These are phyloP conservation scores for Drosophila azteca DNA, from an alignment of 1,140 invertebrate genomes.

Conservation along the genomic window DNA sequence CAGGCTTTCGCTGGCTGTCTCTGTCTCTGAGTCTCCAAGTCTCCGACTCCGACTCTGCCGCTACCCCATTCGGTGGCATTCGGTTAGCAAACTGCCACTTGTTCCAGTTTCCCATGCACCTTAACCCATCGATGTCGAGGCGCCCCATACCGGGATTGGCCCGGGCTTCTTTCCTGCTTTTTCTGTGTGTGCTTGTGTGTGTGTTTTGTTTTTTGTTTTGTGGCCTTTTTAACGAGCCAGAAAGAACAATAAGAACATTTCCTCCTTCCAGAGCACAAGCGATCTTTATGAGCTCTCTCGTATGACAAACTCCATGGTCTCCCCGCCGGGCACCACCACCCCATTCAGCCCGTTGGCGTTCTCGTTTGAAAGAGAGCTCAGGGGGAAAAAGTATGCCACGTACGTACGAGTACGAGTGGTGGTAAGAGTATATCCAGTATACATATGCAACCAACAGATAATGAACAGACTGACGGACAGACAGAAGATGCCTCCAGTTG, in stretches of 20 bases:
- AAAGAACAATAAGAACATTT: slow-evolving; percentile 34
- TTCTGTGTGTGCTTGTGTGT: no score
- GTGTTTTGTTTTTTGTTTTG: slow-evolving; percentile 24
- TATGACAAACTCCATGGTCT: slow-evolving; percentile 50
- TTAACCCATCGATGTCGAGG: slow-evolving; percentile 70
- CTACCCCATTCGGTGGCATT: slow-evolving; percentile 2
- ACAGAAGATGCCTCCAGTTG: slow-evolving; percentile 4
- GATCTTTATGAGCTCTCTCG: slow-evolving; percentile 73
- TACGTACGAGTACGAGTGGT: slow-evolving; percentile 1
- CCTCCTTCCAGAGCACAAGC: slow-evolving; percentile 9
- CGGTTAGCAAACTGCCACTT: slow-evolving; percentile 52
- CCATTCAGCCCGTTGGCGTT: slow-evolving; percentile 26
- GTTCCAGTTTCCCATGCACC: slow-evolving; percentile 82
- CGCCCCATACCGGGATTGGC: slow-evolving; percentile 65
- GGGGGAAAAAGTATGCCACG: slow-evolving; percentile 66
- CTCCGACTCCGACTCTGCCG: slow-evolving; percentile 1
- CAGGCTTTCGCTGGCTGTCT: slow-evolving; percentile 69
- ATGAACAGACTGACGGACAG: slow-evolving; percentile 58
- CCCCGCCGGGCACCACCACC: neutral
- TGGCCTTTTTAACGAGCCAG: slow-evolving; percentile 42
- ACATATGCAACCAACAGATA: slow-evolving; percentile 43
- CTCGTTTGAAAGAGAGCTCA: slow-evolving; percentile 5
- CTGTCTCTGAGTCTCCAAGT: no score
- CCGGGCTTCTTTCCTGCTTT: slow-evolving; percentile 8
- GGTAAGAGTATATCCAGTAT: neutral